A percentile compares a stretch with the other conserved stretches of the same genome.
phyloP scores from a whole-genome alignment of 2,797 vertebrate genomes.

The Onychomys arenicola region DNA sequence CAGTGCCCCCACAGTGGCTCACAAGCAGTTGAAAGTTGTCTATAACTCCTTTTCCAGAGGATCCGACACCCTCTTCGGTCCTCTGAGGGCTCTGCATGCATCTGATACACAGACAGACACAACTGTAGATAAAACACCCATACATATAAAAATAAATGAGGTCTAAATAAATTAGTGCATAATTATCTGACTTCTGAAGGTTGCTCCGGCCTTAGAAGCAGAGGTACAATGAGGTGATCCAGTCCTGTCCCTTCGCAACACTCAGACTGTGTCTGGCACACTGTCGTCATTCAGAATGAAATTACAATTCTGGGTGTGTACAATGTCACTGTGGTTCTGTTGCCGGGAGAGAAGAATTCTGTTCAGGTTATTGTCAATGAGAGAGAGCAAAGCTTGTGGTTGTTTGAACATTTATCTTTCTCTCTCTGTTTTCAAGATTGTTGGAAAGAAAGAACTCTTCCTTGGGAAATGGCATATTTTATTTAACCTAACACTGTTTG shows the following conservation, averaged over 20 bases:
- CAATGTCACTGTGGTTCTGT: slow-evolving; percentile 18
- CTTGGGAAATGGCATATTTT: slow-evolving; percentile 53
- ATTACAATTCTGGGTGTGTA: slow-evolving; percentile 54
- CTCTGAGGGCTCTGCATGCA: not conserved
- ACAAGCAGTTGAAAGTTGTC: not conserved
- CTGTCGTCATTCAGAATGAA: not conserved
- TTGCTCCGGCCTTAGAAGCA: not conserved
- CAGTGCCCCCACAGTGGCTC: not conserved
- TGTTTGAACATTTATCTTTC: slow-evolving; percentile 61
- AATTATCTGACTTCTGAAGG: slow-evolving; percentile 43
- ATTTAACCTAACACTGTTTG: slow-evolving; percentile 63
- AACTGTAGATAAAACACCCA: not conserved
- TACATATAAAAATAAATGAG: not conserved
- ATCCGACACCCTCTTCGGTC: not conserved
- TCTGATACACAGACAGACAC: not conserved
- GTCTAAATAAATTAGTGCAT: not conserved
- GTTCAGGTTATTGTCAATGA: slow-evolving; percentile 51
- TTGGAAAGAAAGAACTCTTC: slow-evolving; percentile 47
- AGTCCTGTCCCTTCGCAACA: not conserved
- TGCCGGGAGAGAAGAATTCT: slow-evolving; percentile 53
- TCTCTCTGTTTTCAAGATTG: slow-evolving; percentile 17
- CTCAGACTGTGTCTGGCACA: not conserved
- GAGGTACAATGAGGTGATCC: not conserved
- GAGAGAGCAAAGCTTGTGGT: not conserved
- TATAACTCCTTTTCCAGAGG: not conserved